Base-by-base conservation (phyloP, 2,113 vertebrate species). In the Hipposideros armiger region DNA sequence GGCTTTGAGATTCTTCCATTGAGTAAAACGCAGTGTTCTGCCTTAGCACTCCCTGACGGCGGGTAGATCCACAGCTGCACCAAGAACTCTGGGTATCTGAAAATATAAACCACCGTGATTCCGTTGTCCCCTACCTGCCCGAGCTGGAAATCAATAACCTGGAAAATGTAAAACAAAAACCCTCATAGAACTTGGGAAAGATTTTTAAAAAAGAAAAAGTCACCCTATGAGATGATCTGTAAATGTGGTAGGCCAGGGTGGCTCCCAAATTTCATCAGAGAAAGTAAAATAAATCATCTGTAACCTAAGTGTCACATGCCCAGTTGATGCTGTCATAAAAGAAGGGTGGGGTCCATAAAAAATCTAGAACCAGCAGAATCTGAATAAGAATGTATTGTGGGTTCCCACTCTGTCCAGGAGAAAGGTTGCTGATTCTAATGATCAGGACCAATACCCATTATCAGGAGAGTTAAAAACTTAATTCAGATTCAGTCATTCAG, bases 281-380 rank as follows among this genome's bases (percentile, higher is more conserved):
- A 95, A 60, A 89, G 62, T 93, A 58, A 97, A 97, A 89, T 87
- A 94, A 95, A 64, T 56, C 24, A 66, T 72, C 66, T 87, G 70
- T 87, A 81, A 94, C 70, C 45, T 87, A 47, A 94, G 28, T 91
- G 77, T 81, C 96, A 92, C 19, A 77, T 95, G 62, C 42, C 81
- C 62, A 78, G 47, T 28, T 85, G 81, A 96, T 96, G 94, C 78
- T 95, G 93, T 97, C 97, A 97, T 93, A 98, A 96, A 62, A 82
- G 82, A 94, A 92, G 96, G 95, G 96, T 60, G 95, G 85, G 82
- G 96, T 88, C 82, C 94, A 93, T 81, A 85, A 89, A 84, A 66
- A 84, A 32, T 87, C 84, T 93, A 87, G 95, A 97, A 97, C 83
- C 73, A 69, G 56, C 22, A 74, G 60, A 87, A 85, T 88, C 85